Evolutionary conservation across 1,140 invertebrate genomes (phyloP).

Genomic region (Brachionus manjavacas): DNA sequence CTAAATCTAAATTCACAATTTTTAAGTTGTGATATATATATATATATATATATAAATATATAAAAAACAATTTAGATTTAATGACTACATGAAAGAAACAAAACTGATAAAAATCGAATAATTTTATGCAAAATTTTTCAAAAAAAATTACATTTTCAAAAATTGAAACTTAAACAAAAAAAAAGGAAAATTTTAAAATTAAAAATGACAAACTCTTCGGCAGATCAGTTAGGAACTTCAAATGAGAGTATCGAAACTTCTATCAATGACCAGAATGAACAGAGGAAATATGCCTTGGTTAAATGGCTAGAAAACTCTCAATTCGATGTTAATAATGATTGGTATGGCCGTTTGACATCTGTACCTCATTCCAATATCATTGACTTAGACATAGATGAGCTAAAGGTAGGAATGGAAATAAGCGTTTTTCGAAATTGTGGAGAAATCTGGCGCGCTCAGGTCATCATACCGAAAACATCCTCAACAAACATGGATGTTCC

Average conservation of each 20-base stretch:
- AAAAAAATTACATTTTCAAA: background rate
- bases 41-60: no score
- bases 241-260: background rate
- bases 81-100: background rate
- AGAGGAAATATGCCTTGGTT: constrained; percentile 1
- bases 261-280: background rate
- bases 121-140: background rate
- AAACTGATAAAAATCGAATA: background rate
- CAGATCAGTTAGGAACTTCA: background rate
- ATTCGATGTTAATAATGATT: constrained; percentile 37
- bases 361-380: constrained; percentile 36
- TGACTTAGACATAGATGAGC: constrained; percentile 20
- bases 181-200: background rate
- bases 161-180: background rate
- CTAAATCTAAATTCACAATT: background rate
- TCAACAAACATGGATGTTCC: constrained; percentile 15
- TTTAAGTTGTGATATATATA: no score
- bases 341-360: constrained; percentile 30
- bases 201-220: background rate
- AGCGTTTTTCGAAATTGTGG: constrained; percentile 32
- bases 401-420: constrained; percentile 36
- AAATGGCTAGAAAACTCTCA: constrained; percentile 41
- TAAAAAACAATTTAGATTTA: background rate
- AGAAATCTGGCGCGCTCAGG: constrained; percentile 34
- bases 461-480: constrained; percentile 24